Evolutionary conservation across 2,888 invertebrate species (phyloP).

Genomic region (Drosophila limbata): DNA sequence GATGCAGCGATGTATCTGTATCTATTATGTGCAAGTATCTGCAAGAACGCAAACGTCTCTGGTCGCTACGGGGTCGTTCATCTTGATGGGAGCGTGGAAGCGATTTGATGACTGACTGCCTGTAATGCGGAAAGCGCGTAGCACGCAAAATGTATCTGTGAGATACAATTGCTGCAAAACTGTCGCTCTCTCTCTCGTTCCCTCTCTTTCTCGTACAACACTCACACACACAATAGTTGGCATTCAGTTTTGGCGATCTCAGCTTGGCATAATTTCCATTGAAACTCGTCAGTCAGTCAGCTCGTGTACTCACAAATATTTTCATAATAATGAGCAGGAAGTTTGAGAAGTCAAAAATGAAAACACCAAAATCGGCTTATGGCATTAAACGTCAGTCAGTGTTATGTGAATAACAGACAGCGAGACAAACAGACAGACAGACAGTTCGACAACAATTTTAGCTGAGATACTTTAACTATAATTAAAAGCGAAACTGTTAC

Average conservation of each 20-base stretch:
- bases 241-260: conserved; percentile 31
- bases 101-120: conserved; percentile 51
- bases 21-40: conserved; percentile 43
- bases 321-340: conserved; percentile 75
- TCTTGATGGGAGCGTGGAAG: conserved; percentile 56
- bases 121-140: conserved; percentile 49
- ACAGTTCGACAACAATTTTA: conserved; percentile 23
- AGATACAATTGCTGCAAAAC: conserved; percentile 39
- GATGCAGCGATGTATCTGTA: conserved; percentile 38
- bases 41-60: conserved; percentile 52
- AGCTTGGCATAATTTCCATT: conserved; percentile 47
- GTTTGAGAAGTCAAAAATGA: conserved; percentile 34
- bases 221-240: conserved; percentile 4
- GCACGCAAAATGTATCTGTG: conserved; percentile 43
- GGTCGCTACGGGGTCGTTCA: conserved; percentile 70
- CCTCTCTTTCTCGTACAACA: not conserved
- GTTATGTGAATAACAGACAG: conserved; percentile 33
- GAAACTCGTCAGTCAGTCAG: conserved; percentile 19
- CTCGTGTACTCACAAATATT: conserved; percentile 34
- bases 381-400: conserved; percentile 57
- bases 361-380: conserved; percentile 72
- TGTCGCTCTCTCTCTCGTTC: conserved; percentile 8
- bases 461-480: conserved; percentile 50
- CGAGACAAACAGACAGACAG: not conserved
- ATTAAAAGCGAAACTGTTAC: conserved; percentile 70